These are phyloP conservation scores for Drosophila demipolita DNA, from an alignment of 2,888 invertebrate genomes.

Conservation along the genomic window DNA sequence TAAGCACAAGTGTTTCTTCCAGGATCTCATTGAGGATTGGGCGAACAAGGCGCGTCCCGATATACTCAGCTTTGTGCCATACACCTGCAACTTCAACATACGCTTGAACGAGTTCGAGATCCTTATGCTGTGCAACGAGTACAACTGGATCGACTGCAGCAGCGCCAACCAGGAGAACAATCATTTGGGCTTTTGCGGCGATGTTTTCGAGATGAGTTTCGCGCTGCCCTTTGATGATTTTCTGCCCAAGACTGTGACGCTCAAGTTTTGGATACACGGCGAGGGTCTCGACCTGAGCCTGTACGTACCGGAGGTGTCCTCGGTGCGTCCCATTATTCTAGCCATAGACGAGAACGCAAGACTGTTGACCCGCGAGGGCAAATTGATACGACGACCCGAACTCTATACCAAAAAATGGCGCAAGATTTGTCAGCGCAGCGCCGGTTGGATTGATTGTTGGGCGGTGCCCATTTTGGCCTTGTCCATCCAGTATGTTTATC, in stretches of 20 bases:
- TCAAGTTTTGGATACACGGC: slow-evolving; percentile 97
- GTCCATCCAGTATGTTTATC: slow-evolving; percentile 95
- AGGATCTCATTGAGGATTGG: slow-evolving; percentile 99
- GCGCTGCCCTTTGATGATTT: slow-evolving; percentile 98
- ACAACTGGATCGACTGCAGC: slow-evolving; percentile 99
- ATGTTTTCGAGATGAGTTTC: slow-evolving; percentile 96
- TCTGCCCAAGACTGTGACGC: slow-evolving; percentile 93
- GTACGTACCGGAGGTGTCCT: slow-evolving; percentile 96
- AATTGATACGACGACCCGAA: slow-evolving; percentile 86
- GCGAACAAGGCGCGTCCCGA: slow-evolving; percentile 96
- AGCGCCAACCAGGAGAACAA: slow-evolving; percentile 98
- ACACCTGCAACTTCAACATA: slow-evolving; percentile 97
- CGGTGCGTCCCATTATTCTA: slow-evolving; percentile 92
- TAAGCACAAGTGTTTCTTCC: slow-evolving; percentile 98
- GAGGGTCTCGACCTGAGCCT: slow-evolving; percentile 96
- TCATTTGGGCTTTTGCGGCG: slow-evolving; percentile 97
- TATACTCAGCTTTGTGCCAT: slow-evolving; percentile 97
- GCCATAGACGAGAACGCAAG: slow-evolving; percentile 95
- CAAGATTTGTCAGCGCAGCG: slow-evolving; percentile 89
- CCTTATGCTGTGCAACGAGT: slow-evolving; percentile 96
- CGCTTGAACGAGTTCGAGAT: slow-evolving; percentile 97
- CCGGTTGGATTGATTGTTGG: slow-evolving; percentile 98
- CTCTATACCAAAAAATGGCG: slow-evolving; percentile 90
- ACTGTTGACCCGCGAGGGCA: slow-evolving; percentile 91
- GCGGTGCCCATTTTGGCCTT: slow-evolving; percentile 97